phyloP scores from a whole-genome alignment of 2,113 vertebrate species.

The Spea multiplicata region DNA sequence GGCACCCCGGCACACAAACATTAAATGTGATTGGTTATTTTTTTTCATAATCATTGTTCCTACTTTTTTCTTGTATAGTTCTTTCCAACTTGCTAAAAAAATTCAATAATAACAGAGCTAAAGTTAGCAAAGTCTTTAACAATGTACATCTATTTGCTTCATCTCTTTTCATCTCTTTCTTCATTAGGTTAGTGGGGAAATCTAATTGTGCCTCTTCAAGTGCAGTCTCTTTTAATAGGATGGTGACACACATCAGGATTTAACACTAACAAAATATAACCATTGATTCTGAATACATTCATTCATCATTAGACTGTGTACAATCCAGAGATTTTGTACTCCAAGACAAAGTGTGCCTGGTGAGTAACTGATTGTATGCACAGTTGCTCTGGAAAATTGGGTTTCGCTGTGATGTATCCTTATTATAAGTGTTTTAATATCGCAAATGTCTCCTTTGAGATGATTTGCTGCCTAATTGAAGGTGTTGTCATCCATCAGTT shows the following conservation, averaged over 20 bases:
- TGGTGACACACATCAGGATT: conserved; percentile 45
- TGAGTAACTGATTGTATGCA: conserved; percentile 48
- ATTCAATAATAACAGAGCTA: conserved; percentile 16
- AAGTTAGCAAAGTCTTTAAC: conserved; percentile 29
- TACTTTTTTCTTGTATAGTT: background rate
- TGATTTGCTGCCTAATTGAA: conserved; percentile 35
- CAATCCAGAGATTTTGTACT: conserved; percentile 44
- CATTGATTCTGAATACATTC: conserved; percentile 47
- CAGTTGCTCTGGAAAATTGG: conserved; percentile 48
- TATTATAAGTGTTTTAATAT: conserved; percentile 46
- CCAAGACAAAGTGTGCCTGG: conserved; percentile 38
- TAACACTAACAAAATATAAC: conserved; percentile 46
- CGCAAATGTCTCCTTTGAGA: conserved; percentile 46
- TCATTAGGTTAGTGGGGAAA: conserved; percentile 41
- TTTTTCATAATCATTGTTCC: background rate
- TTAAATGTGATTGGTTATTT: too few species aligned
- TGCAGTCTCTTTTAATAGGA: conserved; percentile 45
- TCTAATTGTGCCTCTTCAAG: conserved; percentile 41
- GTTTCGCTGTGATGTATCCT: conserved; percentile 34
- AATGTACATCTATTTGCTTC: conserved; percentile 31
- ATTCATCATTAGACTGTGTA: conserved; percentile 42
- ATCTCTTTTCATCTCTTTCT: conserved; percentile 40
- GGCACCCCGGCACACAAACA: too few species aligned
- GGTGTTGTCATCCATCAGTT: conserved; percentile 18
- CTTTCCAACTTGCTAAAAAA: background rate